A percentile compares a stretch with the other conserved stretches of the same genome.
Evolutionary conservation across 2,113 vertebrate species (phyloP).

Genomic region (Grammomys dolichurus): DNA sequence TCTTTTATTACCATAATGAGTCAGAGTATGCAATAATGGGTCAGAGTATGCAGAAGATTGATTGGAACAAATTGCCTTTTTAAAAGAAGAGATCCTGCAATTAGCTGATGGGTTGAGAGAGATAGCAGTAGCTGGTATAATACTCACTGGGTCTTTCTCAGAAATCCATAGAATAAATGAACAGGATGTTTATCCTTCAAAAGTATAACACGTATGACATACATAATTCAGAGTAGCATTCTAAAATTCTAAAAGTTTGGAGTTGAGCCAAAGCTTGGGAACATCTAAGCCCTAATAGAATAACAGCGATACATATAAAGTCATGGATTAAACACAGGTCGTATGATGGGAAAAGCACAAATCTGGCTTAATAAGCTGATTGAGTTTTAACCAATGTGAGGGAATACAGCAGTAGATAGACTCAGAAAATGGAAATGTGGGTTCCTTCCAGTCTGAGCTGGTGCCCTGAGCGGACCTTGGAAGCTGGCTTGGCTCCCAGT

Average conservation of each 20-base stretch:
- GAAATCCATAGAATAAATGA: conserved; percentile 54
- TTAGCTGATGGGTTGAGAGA: conserved; percentile 58
- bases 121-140: conserved; percentile 52
- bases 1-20: conserved; percentile 67
- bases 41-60: conserved; percentile 51
- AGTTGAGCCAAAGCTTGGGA: conserved; percentile 35
- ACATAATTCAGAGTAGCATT: not conserved
- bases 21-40: conserved; percentile 59
- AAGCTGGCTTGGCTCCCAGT: too few relatives aligned
- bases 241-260: not conserved
- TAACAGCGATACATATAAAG: not conserved
- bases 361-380: not conserved
- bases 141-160: conserved; percentile 13
- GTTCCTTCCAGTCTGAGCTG: too few relatives aligned
- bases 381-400: conserved; percentile 1
- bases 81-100: conserved; percentile 42
- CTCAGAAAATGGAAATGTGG: not conserved
- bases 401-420: not conserved
- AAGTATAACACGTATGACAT: conserved; percentile 34
- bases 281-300: not conserved
- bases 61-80: conserved; percentile 54
- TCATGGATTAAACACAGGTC: not conserved
- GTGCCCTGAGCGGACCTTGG: too few relatives aligned
- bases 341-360: not conserved
- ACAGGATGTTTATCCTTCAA: not conserved